A percentile compares a stretch with the other conserved stretches of the same genome.
These are phyloP conservation scores for Aspidiotus rigidus DNA, from an alignment of 2,888 invertebrate species.

Conservation along the genomic window DNA sequence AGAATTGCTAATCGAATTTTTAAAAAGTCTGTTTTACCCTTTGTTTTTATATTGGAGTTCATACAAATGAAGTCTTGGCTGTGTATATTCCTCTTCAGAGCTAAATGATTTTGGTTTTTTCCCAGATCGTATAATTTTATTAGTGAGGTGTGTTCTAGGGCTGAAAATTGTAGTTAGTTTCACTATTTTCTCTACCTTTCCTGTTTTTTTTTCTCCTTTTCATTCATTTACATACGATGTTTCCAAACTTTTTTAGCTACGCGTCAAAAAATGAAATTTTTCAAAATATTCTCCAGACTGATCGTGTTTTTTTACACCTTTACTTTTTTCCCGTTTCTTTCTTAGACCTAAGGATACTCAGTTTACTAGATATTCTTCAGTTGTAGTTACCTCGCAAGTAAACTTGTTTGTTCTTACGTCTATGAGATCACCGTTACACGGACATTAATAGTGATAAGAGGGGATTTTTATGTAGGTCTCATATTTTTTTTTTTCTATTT, in stretches of 20 bases:
- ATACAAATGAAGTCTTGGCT: neutral
- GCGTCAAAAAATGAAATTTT: too few species aligned
- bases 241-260: too few species aligned
- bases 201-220: too few species aligned
- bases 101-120: neutral
- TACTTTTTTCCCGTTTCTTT: neutral
- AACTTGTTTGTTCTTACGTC: slow-evolving; percentile 5
- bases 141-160: neutral
- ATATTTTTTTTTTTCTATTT: too few species aligned
- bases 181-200: too few species aligned
- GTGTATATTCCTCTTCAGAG: slow-evolving; percentile 3
- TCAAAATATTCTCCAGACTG: neutral
- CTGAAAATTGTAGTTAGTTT: too few species aligned
- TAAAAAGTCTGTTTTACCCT: neutral
- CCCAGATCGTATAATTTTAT: neutral
- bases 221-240: too few species aligned
- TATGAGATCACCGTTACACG: neutral
- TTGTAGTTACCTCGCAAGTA: slow-evolving; percentile 11
- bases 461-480: too few species aligned
- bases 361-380: neutral
- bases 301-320: neutral
- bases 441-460: too few species aligned
- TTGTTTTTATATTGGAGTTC: neutral
- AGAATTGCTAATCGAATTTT: too few species aligned
- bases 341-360: slow-evolving; percentile 2